Evolutionary conservation across 2,888 invertebrate species (phyloP).

Genomic region (Euclidia mi): DNA sequence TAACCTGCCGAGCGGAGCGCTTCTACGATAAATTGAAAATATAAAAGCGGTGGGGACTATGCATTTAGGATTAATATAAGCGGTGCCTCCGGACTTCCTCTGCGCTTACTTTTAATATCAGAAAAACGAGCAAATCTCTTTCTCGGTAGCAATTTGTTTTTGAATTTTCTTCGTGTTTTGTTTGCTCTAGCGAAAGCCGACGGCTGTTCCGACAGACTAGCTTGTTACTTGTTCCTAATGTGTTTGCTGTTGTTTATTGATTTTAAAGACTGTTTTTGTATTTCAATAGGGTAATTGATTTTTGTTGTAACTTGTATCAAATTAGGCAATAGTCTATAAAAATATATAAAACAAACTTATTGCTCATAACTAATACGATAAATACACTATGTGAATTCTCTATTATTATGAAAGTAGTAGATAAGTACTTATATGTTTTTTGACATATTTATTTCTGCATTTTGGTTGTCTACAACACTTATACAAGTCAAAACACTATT

Average conservation of each 20-base stretch:
- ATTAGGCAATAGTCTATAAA: too few species aligned
- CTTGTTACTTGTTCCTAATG: background rate
- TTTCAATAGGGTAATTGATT: too few species aligned
- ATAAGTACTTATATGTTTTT: too few species aligned
- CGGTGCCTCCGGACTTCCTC: constrained; percentile 22
- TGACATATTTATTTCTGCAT: too few species aligned
- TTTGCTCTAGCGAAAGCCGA: constrained; percentile 10
- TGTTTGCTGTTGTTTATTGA: background rate
- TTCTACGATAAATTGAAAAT: constrained; percentile 39
- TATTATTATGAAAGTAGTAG: too few species aligned
- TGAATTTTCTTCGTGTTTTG: constrained; percentile 15
- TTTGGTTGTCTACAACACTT: too few species aligned
- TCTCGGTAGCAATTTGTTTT: constrained; percentile 26
- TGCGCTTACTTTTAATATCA: constrained; percentile 37
- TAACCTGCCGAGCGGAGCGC: constrained; percentile 14
- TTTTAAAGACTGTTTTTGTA: background rate
- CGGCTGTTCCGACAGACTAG: background rate
- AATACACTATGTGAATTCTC: too few species aligned
- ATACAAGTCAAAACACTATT: too few species aligned
- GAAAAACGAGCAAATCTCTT: constrained; percentile 32
- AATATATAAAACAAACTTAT: too few species aligned
- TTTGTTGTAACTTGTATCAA: too few species aligned
- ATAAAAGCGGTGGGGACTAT: constrained; percentile 30
- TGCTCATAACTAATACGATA: too few species aligned
- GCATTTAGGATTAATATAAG: constrained; percentile 49